Base-by-base conservation (phyloP, 2,113 vertebrate genomes). In the Nycticryphes semicollaris region DNA sequence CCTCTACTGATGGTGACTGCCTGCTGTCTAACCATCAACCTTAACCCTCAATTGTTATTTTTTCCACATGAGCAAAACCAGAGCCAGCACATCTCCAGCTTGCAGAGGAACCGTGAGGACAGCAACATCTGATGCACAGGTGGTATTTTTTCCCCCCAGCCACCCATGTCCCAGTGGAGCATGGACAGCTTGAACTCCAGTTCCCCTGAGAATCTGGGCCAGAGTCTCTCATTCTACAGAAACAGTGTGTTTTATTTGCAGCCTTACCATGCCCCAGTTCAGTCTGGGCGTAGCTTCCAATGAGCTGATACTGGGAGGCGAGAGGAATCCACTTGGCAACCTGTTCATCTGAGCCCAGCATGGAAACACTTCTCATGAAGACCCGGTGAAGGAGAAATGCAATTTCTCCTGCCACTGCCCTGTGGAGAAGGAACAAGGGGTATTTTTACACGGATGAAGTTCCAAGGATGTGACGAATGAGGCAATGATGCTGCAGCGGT, bases 201-300 rank as follows among this genome's bases (percentile, higher is more conserved):
- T 62, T 70, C 15, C 35, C 18, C 28, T 1, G 2, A 86, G 73
- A 48, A 53, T 69, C 13, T 47, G 37, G 35, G 66, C 31, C 43
- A 28, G 31, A 69, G 31, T 18, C 16, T 79, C 41, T n/a, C 7
- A 9, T 53, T 57, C 45, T 30, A 15, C 1, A 3, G 41, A 43
- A 77, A 67, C 0, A 4, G 47, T 35, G 20, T 1, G 2, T 77
- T 67, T 86, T 50, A 69, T 73, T 27, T 28, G 23, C 54, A 84
- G 62, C 66, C 97, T 98, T 96, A 98, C 98, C 98, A 0, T 98
- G 98, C 47, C 98, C 98, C 86, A 98, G 74, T 69, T 98, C 98
- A 1, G 98, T 98, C 90, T 98, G 98, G 10, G 98, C 97, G 0
- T 98, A 98, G 2, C 98, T 98, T 41, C 90, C 64, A 25, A 98